Conservation (phyloP, 53 echinoderm and acorn worm species). For the Apostichopus leukothele region DNA sequence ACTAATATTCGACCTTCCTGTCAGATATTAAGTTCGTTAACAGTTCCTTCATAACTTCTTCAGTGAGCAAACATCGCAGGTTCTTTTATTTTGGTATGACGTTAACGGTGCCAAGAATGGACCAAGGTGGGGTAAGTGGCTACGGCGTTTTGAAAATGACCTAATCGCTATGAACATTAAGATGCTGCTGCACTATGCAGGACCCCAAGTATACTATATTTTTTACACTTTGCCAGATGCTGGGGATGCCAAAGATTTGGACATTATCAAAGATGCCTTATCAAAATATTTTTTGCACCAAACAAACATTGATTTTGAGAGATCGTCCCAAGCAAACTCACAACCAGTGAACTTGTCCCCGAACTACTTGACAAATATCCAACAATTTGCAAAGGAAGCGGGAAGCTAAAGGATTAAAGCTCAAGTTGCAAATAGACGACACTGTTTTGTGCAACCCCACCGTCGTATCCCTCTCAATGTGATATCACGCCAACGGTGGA, state of each 20-base stretch:
- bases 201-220: conserved; percentile 40
- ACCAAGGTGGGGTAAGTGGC: background rate
- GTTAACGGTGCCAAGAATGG: background rate
- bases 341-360: background rate
- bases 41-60: too few species aligned
- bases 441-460: too few species aligned
- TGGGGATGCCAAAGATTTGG: conserved; percentile 12
- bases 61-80: too few species aligned
- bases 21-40: too few species aligned
- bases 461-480: too few species aligned
- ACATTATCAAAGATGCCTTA: background rate
- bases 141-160: conserved; percentile 22
- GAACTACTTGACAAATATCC: conserved; percentile 4
- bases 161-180: conserved; percentile 42
- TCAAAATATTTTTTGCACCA: too few species aligned
- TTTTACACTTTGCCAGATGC: conserved; percentile 46
- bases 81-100: background rate
- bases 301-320: too few species aligned
- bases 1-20: too few species aligned
- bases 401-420: conserved; percentile 60
- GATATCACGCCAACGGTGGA: too few species aligned
- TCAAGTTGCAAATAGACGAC: conserved; percentile 52
- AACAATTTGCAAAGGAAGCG: conserved; percentile 43
- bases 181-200: conserved; percentile 39
- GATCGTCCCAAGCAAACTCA: too few species aligned